These are phyloP conservation scores for Artibeus jamaicensis DNA, from an alignment of 2,797 vertebrate species.

Conservation along the genomic window DNA sequence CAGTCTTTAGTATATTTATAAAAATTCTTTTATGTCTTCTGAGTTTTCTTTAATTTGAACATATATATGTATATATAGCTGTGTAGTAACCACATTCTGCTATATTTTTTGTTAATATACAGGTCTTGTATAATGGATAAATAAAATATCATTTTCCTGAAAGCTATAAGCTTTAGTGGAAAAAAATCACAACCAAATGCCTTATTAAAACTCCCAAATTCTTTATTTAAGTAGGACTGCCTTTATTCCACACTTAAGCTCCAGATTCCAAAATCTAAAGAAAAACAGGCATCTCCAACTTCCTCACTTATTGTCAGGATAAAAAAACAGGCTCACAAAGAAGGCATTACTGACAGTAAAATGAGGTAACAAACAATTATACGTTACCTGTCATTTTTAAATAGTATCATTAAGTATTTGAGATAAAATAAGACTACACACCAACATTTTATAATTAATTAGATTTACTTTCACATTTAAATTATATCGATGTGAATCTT, in stretches of 20 bases:
- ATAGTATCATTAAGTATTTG: not conserved
- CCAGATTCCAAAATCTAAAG: constrained; percentile 10
- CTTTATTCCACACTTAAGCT: not conserved
- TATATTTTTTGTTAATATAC: constrained; percentile 16
- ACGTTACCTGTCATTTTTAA: not conserved
- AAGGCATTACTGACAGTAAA: constrained; percentile 12
- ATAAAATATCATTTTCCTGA: not conserved
- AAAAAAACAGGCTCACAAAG: not conserved
- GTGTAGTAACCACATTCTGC: not conserved
- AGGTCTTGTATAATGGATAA: not conserved
- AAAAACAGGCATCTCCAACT: not conserved
- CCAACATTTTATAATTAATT: not conserved
- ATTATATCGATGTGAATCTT: not conserved
- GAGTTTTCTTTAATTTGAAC: constrained; percentile 20
- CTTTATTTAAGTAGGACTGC: not conserved
- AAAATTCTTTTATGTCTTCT: not conserved
- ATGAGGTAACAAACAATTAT: not conserved
- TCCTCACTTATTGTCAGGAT: constrained; percentile 6
- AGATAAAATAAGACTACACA: not conserved
- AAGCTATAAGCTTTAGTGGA: not conserved
- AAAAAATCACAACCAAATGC: not conserved
- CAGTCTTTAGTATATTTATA: not conserved
- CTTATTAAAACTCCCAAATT: not conserved
- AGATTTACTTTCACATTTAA: constrained; percentile 36
- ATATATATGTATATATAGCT: not conserved